phyloP scores from a whole-genome alignment of 2,113 vertebrate genomes.

The Cryptomyrus ogoouensis region DNA sequence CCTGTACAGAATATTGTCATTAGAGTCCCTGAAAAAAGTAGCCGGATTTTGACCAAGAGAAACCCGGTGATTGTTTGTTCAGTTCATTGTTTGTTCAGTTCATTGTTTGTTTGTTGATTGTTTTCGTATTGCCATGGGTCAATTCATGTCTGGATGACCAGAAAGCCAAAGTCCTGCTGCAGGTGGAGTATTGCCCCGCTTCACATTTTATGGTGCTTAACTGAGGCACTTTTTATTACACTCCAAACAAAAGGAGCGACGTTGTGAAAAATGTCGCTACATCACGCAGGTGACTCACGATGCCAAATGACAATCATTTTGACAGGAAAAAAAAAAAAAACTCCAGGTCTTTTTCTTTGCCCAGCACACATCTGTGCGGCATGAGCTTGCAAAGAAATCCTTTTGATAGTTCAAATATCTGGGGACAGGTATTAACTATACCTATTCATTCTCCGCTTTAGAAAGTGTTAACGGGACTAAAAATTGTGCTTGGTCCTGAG shows the following conservation, averaged over 20 bases:
- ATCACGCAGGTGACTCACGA: constrained; percentile 69
- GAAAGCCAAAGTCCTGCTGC: not conserved
- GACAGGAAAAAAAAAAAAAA: not conserved
- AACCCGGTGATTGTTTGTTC: not conserved
- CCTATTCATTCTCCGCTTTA: constrained; percentile 59
- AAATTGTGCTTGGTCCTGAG: constrained; percentile 67
- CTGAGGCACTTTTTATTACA: not conserved
- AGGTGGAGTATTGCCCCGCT: not conserved
- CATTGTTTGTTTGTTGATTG: not conserved
- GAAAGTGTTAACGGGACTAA: constrained; percentile 60
- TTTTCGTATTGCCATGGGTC: not conserved
- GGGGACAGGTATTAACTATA: constrained; percentile 57
- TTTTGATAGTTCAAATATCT: constrained; percentile 54
- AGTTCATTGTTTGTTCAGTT: not conserved
- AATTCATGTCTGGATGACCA: not conserved
- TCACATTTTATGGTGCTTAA: not conserved
- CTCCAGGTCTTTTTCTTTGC: constrained; percentile 28
- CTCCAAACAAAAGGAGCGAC: constrained; percentile 12
- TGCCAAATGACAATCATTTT: constrained; percentile 58
- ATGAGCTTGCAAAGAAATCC: constrained; percentile 62
- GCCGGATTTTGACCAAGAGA: not conserved
- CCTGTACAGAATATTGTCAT: not conserved
- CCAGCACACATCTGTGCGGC: constrained; percentile 43
- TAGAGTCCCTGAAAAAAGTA: not conserved
- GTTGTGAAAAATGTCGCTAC: constrained; percentile 61